A percentile compares a stretch with the other conserved stretches of the same genome.
These are phyloP conservation scores for Sebastiscus tertius DNA, from an alignment of 2,797 vertebrate species.

Conservation along the genomic window DNA sequence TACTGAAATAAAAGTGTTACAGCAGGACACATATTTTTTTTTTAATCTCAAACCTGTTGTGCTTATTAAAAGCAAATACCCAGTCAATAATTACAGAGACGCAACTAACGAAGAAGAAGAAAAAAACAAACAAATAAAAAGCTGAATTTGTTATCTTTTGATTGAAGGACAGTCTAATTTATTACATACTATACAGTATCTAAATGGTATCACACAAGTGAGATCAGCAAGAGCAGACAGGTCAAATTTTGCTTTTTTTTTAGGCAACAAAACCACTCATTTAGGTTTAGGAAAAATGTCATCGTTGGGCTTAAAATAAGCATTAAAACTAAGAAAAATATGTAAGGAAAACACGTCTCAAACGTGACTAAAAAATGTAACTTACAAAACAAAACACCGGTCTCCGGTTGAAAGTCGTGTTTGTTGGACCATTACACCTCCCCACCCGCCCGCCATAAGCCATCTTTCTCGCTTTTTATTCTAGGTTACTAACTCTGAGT, in stretches of 20 bases:
- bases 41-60: conserved; percentile 12
- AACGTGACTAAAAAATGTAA: too few relatives aligned
- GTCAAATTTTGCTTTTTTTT: neutral
- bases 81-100: neutral
- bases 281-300: too few relatives aligned
- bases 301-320: too few relatives aligned
- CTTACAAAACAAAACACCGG: too few relatives aligned
- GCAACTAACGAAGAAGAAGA: neutral
- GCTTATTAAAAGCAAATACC: neutral
- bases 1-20: neutral
- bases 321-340: accelerated
- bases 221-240: neutral
- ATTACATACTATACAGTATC: neutral
- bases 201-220: neutral
- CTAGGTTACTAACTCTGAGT: too few relatives aligned
- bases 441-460: too few relatives aligned
- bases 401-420: too few relatives aligned
- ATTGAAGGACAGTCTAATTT: neutral
- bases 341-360: too few relatives aligned
- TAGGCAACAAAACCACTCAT: too few relatives aligned
- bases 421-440: too few relatives aligned
- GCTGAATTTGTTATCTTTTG: neutral
- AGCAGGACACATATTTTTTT: conserved; percentile 2
- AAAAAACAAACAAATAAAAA: neutral
- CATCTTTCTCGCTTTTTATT: too few relatives aligned